Conservation (phyloP, 2,797 vertebrate genomes). For the Arctocebus calabarensis region DNA sequence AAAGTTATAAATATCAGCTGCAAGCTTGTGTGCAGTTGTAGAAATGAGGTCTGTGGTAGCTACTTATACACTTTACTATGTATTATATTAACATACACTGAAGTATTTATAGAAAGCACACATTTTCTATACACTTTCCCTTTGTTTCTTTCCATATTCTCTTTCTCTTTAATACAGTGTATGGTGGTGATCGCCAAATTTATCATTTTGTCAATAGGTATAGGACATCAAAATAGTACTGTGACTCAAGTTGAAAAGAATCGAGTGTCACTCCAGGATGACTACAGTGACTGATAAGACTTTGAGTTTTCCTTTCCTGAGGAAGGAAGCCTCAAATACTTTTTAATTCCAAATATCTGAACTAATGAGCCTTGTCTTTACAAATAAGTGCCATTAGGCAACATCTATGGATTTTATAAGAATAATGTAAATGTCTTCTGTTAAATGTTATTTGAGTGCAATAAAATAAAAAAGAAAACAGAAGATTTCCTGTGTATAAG, state of each 20-base stretch:
- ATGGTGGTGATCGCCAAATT: neutral
- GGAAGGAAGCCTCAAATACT: conserved; percentile 74
- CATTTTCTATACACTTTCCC: neutral
- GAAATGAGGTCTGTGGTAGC: neutral
- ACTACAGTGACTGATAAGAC: neutral
- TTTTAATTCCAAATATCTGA: conserved; percentile 85
- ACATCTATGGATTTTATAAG: conserved; percentile 83
- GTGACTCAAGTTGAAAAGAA: neutral
- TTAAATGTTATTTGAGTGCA: conserved; percentile 86
- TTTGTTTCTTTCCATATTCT: neutral
- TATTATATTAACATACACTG: neutral
- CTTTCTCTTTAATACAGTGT: neutral
- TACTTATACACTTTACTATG: neutral
- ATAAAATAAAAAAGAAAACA: conserved; percentile 87
- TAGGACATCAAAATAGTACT: neutral
- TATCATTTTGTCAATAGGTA: neutral
- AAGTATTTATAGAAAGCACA: neutral
- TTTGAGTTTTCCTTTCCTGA: neutral
- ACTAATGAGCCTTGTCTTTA: conserved; percentile 87
- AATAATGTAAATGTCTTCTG: conserved; percentile 85
- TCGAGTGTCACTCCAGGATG: neutral
- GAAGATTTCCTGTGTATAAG: neutral
- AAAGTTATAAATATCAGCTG: neutral
- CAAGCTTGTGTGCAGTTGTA: neutral
- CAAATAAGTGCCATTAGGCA: conserved; percentile 84